Conservation (phyloP, 2,888 invertebrate genomes). For the Heliconius cydno region DNA sequence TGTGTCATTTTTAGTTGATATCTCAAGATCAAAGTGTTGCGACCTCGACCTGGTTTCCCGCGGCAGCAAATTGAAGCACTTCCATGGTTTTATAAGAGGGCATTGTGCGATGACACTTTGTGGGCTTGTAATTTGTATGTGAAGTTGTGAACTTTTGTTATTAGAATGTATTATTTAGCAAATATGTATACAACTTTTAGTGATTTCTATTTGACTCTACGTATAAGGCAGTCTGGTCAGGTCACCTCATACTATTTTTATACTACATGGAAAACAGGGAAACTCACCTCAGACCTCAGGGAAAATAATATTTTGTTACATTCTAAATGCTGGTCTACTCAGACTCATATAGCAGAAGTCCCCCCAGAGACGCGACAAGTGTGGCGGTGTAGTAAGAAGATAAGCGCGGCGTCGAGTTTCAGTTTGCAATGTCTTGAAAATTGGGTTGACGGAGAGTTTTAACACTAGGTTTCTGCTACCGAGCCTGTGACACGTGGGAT, state of each 20-base stretch:
- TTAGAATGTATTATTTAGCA: too few species aligned
- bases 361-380: neutral
- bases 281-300: neutral
- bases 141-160: constrained; percentile 9
- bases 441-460: too few species aligned
- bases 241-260: neutral
- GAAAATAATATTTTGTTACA: neutral
- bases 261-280: neutral
- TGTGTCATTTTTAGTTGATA: constrained; percentile 7
- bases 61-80: constrained; percentile 10
- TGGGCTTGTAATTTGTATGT: constrained; percentile 6
- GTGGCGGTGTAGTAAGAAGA: too few species aligned
- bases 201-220: too few species aligned
- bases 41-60: constrained; percentile 13
- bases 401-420: too few species aligned
- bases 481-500: too few species aligned
- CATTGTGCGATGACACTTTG: constrained; percentile 16
- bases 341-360: constrained; percentile 2
- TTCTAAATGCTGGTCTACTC: neutral
- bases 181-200: too few species aligned
- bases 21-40: constrained; percentile 14
- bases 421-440: neutral
- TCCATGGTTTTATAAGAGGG: constrained; percentile 19
- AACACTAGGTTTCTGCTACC: too few species aligned
- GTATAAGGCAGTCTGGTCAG: too few species aligned